Evolutionary conservation across 2,888 invertebrate genomes (phyloP), one percentile per base, ranked within the genome.

Genomic region (Liodrosophila aerea): DNA sequence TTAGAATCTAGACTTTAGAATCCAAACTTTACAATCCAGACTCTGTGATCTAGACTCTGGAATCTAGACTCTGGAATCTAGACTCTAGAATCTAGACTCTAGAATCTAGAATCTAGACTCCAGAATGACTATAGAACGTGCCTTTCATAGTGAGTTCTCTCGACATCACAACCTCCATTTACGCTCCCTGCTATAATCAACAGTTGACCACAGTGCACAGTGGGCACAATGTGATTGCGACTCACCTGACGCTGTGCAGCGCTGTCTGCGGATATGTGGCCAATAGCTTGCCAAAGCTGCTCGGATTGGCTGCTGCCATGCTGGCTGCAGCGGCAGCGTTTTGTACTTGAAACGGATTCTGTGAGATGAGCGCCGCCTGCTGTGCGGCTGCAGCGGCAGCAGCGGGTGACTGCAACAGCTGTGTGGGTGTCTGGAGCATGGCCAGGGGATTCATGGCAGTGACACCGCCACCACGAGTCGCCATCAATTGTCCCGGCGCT

Each of bases 271-370:
- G 93, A 90, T 93, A 93, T 65, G 92, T 91, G 45, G 92, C 92
- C 84, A 94, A 92, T 49, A 94, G 88, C 85, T 94, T 94, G 47
- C 93, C 93, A 88, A 93, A 94, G 59, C 92, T 92, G 37, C 92
- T 92, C 8, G 92, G 92, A 33, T 93, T 93, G 49, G 88, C 87
- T 29, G 87, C 93, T 62, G 87, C 93, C 64, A 87, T 82, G 30
- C 84, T 92, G 33, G 93, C 93, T 5, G 93, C 92, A 4, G 93
- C 93, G 67, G 93, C 92, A 60, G 88, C 88, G 78, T 92, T 92
- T 77, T 92, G 92, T 89, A 90, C 91, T 86, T 91, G 89, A 87
- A 91, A 90, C 58, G 88, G 89, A 75, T 85, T 89, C 89, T 88
- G 92, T 88, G 63, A 91, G 89, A 87, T 91, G 88, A 65, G 91